A percentile compares a stretch with the other conserved stretches of the same genome.
Evolutionary conservation across 2,113 vertebrate genomes (phyloP).

Genomic region (Oreochromis spilurus): DNA sequence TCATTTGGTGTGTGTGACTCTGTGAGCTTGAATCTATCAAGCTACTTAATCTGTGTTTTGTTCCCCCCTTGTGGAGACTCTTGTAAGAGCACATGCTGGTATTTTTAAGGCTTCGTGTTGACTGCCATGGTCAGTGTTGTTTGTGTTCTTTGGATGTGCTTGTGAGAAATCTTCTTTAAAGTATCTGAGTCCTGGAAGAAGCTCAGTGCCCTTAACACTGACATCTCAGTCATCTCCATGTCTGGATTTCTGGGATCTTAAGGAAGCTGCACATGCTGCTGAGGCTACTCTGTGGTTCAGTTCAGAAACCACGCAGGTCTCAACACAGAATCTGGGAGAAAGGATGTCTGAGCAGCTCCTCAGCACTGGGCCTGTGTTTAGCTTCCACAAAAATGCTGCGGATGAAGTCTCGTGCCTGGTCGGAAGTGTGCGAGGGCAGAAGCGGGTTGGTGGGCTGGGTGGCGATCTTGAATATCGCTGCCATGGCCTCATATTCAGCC

Average conservation of each 20-base stretch:
- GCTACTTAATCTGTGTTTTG: neutral
- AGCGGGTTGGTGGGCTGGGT: constrained; percentile 93
- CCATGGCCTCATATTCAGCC: constrained; percentile 97
- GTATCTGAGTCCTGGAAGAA: neutral
- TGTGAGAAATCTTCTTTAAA: neutral
- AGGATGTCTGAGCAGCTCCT: constrained; percentile 91
- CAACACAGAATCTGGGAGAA: constrained; percentile 92
- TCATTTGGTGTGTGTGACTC: neutral
- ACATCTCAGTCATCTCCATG: neutral
- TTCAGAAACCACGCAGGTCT: constrained; percentile 40
- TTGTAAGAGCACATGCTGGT: neutral
- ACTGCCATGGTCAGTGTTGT: neutral
- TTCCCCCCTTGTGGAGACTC: constrained; percentile 42
- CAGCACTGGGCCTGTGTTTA: constrained; percentile 88
- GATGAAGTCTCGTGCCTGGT: constrained; percentile 88
- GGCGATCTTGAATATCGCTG: constrained; percentile 96
- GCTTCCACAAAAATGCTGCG: constrained; percentile 93
- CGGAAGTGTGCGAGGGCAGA: constrained; percentile 86
- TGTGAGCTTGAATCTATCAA: neutral
- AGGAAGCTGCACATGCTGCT: neutral
- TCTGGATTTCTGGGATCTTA: neutral
- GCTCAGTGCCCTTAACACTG: neutral
- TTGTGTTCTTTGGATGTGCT: neutral
- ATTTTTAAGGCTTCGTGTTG: neutral
- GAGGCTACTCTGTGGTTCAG: neutral